Conservation (phyloP, 1,140 invertebrate genomes). For the Daktulosphaira vitifoliae region DNA sequence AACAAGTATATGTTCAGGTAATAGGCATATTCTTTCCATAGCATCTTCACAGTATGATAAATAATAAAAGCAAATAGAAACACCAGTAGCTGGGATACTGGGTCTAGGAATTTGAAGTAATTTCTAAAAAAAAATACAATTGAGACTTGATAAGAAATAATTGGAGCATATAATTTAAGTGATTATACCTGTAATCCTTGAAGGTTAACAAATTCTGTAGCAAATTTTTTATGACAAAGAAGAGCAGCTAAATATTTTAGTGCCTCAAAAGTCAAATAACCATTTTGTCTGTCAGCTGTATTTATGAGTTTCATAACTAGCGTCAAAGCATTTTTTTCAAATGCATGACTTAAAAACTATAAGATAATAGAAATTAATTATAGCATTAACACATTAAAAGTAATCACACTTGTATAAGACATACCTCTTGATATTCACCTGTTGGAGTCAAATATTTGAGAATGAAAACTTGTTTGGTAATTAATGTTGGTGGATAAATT, state of each 20-base stretch:
- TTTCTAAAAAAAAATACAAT: conserved; percentile 46
- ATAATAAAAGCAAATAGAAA: conserved; percentile 93
- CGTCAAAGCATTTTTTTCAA: conserved; percentile 82
- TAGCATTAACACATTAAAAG: conserved; percentile 19
- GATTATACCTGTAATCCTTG: conserved; percentile 64
- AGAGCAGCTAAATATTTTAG: conserved; percentile 85
- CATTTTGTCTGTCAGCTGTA: conserved; percentile 75
- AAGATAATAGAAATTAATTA: conserved; percentile 41
- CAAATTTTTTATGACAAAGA: conserved; percentile 95
- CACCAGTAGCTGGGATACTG: conserved; percentile 88
- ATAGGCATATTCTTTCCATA: conserved; percentile 86
- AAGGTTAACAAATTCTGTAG: conserved; percentile 82
- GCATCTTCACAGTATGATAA: conserved; percentile 94
- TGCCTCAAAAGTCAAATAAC: conserved; percentile 84
- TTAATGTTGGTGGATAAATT: conserved; percentile 75
- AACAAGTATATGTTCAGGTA: conserved; percentile 66
- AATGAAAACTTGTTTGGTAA: conserved; percentile 85
- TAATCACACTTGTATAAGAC: conserved; percentile 5
- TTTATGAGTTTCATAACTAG: conserved; percentile 87
- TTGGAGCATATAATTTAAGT: not conserved
- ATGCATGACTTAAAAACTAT: conserved; percentile 78
- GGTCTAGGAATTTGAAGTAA: conserved; percentile 81
- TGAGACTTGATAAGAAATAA: not conserved
- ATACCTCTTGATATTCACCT: conserved; percentile 92
- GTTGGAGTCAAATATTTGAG: conserved; percentile 85